Evolutionary conservation across 2,888 invertebrate genomes (phyloP).

Genomic region (Imbricaverruca yamaguchii): DNA sequence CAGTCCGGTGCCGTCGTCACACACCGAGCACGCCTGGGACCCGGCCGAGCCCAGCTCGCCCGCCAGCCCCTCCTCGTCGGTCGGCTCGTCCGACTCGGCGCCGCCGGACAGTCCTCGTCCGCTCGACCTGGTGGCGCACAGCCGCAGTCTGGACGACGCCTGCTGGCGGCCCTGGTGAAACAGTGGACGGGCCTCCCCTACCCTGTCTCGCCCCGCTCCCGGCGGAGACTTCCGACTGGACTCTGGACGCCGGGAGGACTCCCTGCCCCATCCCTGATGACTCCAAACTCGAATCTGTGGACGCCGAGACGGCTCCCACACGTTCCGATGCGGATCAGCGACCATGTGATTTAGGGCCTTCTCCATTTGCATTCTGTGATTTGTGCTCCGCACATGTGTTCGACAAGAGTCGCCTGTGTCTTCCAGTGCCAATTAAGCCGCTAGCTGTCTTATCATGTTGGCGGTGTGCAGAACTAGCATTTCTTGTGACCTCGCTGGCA

Average conservation of each 20-base stretch:
- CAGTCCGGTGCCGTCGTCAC: constrained; percentile 1
- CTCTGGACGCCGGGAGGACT: no score
- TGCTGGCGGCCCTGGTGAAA: neutral
- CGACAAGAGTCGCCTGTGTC: neutral
- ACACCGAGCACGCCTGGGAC: neutral
- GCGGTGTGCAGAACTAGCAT: no score
- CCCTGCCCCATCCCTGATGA: no score
- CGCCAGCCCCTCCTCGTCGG: constrained; percentile 1
- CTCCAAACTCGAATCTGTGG: no score
- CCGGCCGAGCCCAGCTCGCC: neutral
- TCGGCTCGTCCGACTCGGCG: neutral
- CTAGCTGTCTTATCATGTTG: no score
- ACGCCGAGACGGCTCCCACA: no score
- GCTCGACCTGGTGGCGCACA: constrained; percentile 16
- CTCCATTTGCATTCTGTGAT: neutral
- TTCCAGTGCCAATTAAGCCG: neutral
- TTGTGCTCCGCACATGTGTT: neutral
- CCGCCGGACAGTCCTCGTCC: neutral
- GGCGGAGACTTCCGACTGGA: no score
- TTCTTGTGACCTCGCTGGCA: no score
- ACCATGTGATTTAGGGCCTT: neutral
- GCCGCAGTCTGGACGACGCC: neutral
- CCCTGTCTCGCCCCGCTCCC: no score
- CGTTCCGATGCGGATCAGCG: neutral
- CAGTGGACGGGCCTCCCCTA: no score